These are phyloP conservation scores for Pedicia rivosa DNA, from an alignment of 2,888 invertebrate genomes.

Conservation along the genomic window DNA sequence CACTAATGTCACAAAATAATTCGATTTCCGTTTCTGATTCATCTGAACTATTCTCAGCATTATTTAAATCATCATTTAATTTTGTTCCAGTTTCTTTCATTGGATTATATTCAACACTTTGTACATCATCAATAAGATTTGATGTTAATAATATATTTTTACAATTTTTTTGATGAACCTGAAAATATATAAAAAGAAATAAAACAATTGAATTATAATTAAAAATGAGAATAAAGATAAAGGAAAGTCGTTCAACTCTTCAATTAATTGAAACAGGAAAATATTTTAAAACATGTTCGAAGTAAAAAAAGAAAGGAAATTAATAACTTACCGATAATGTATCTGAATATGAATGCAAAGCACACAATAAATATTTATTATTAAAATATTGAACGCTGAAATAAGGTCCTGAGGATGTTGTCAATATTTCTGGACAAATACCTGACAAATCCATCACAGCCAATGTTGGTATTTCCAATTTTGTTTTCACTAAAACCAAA, in stretches of 20 bases:
- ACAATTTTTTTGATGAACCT: slow-evolving; percentile 48
- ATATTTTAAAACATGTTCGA: too few species aligned
- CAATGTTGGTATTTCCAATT: slow-evolving; percentile 15
- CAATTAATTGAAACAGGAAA: too few species aligned
- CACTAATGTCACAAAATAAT: slow-evolving; percentile 17
- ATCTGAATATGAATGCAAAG: slow-evolving; percentile 26
- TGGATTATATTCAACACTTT: slow-evolving; percentile 31
- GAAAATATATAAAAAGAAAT: slow-evolving; percentile 15
- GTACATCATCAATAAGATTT: slow-evolving; percentile 43
- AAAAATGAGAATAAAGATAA: background rate
- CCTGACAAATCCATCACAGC: slow-evolving; percentile 29
- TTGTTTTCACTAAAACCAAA: slow-evolving; percentile 17
- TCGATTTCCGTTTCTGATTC: background rate
- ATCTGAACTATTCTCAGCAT: background rate
- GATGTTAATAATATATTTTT: slow-evolving; percentile 47
- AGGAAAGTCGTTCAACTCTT: too few species aligned
- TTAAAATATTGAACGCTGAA: slow-evolving; percentile 28
- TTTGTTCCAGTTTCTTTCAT: background rate
- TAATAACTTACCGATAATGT: slow-evolving; percentile 24
- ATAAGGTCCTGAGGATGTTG: slow-evolving; percentile 25
- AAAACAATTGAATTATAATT: background rate
- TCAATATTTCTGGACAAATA: slow-evolving; percentile 26
- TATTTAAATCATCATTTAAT: background rate
- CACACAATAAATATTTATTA: slow-evolving; percentile 28
- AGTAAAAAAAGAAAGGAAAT: too few species aligned